phyloP scores from a whole-genome alignment of 2,888 invertebrate species.

The Meta bourneti region DNA sequence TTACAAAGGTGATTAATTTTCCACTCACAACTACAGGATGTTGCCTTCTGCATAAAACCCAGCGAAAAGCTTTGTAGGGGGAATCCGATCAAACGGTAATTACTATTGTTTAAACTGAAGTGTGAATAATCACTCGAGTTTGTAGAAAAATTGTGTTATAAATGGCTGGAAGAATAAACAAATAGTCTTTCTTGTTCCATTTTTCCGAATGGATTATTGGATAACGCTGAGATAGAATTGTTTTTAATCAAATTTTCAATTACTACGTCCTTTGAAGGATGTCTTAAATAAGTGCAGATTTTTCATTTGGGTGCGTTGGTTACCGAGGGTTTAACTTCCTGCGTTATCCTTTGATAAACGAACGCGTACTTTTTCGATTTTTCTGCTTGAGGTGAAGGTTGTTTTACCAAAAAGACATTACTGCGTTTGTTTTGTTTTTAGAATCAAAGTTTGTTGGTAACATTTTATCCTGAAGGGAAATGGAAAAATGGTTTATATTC shows the following conservation, averaged over 20 bases:
- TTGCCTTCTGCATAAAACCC: constrained; percentile 26
- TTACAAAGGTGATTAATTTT: constrained; percentile 64
- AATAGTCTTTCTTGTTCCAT: constrained; percentile 42
- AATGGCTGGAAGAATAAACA: constrained; percentile 59
- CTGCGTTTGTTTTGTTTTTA: no score
- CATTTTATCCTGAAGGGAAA: no score
- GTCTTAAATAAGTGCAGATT: constrained; percentile 29
- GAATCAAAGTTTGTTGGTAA: no score
- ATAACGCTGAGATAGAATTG: constrained; percentile 55
- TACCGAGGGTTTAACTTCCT: constrained; percentile 23
- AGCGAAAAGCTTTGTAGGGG: constrained; percentile 27
- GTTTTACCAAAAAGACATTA: no score
- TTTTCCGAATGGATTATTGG: constrained; percentile 64
- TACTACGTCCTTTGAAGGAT: constrained; percentile 48
- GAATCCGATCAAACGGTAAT: constrained; percentile 66
- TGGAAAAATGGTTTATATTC: no score
- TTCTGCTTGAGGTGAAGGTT: background rate
- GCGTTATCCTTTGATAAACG: constrained; percentile 29
- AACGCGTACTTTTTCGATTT: background rate
- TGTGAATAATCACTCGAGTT: constrained; percentile 59
- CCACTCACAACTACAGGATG: constrained; percentile 30
- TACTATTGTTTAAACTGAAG: constrained; percentile 70
- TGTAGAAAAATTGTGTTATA: constrained; percentile 54
- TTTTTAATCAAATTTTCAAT: constrained; percentile 71
- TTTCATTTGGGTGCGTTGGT: constrained; percentile 17